Base-by-base conservation (phyloP, 2,888 invertebrate genomes). In the Yponomeuta evonymella region DNA sequence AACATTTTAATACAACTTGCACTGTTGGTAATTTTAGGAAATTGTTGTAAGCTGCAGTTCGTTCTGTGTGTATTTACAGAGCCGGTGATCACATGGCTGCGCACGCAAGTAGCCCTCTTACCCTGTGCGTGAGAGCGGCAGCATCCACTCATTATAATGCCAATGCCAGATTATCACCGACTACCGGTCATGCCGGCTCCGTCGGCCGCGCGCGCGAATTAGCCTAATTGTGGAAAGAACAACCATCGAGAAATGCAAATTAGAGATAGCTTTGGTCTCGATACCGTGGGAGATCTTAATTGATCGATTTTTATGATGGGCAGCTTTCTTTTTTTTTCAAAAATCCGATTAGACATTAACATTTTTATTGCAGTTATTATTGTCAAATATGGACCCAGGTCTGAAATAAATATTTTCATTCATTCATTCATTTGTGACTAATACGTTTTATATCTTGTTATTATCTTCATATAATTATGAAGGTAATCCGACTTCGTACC, bases 121-220 rank as follows among this genome's bases (percentile, higher is more conserved):
- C 65, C 65, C 33, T 72, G 79, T 77, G 82, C 82, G 87, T 85
- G 89, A 85, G 87, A 85, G 79, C 75, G 30, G 58, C 51, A 58
- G 72, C 73, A 80, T 76, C 83, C 82, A 74, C 72, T 87, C 79
- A 91, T 91, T 91, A 91, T 79, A 73, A 74, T 86, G 84, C 85
- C 85, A 85, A 82, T 82, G 79, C 79, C 79, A 79, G 79, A 82
- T 83, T 83, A 79, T 76, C 67, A 48, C 51, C 72, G 81, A 85
- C 91, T 88, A 90, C 91, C 87, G 87, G 91, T 90, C 83, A 90
- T 90, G 79, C 87, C 76, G 81, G 84, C 43, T 43, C 43, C 43
- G 43, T 77, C 78, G 69, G 70, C 73, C 79, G 87, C 81, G 86
- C 88, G 87, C 87, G 87, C 82, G 78, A 81, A 86, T 87, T 81